Evolutionary conservation across 2,888 invertebrate genomes (phyloP).

Genomic region (Seira ritae): DNA sequence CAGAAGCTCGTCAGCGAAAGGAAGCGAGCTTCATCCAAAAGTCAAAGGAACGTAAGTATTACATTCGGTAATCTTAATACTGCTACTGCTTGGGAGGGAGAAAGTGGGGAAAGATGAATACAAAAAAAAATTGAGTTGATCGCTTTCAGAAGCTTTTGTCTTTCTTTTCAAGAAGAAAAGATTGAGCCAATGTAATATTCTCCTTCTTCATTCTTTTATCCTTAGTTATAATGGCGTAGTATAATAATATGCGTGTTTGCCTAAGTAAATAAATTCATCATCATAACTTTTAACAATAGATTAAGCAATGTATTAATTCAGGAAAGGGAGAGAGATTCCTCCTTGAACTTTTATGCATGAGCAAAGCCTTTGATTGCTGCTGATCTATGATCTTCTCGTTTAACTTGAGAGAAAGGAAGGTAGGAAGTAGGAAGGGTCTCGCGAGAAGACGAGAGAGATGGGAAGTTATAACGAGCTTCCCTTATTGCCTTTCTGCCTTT

Average conservation of each 20-base stretch:
- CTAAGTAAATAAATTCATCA: constrained; percentile 17
- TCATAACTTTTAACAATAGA: neutral
- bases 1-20: no score
- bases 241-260: neutral
- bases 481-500: no score
- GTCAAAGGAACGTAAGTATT: neutral
- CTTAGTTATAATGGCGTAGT: neutral
- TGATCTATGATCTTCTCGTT: no score
- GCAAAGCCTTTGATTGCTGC: neutral
- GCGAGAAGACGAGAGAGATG: no score
- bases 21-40: no score
- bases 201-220: no score
- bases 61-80: neutral
- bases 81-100: neutral
- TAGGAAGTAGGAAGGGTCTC: neutral
- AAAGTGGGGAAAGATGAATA: neutral
- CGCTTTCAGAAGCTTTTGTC: neutral
- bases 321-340: neutral
- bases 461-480: neutral
- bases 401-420: no score
- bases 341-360: neutral
- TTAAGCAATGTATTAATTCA: neutral
- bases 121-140: neutral
- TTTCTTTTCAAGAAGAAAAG: neutral
- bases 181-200: neutral